A percentile compares a stretch with the other conserved stretches of the same genome.
Conservation (phyloP, 2,888 invertebrate genomes). For the Volucella zonaria region DNA sequence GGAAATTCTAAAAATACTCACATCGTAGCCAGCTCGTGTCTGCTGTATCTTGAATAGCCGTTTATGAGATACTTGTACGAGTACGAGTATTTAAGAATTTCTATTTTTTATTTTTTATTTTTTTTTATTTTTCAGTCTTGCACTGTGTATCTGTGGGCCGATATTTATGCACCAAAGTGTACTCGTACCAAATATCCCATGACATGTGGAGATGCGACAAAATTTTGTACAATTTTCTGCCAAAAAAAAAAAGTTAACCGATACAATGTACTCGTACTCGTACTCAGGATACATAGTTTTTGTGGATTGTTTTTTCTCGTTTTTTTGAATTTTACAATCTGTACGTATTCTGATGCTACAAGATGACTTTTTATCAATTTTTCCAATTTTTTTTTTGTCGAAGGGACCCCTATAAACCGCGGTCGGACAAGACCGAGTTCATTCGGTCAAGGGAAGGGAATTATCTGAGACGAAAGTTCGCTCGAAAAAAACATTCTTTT, state of each 20-base stretch:
- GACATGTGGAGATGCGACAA: slow-evolving; percentile 57
- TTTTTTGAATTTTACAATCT: neutral
- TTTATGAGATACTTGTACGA: slow-evolving; percentile 37
- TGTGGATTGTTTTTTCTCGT: slow-evolving; percentile 2
- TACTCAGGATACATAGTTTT: slow-evolving; percentile 17
- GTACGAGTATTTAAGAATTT: neutral
- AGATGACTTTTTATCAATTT: slow-evolving; percentile 7
- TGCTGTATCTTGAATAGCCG: slow-evolving; percentile 35
- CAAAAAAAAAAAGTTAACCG: slow-evolving; percentile 1
- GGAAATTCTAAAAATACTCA: slow-evolving; percentile 72
- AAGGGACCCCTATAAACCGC: no score
- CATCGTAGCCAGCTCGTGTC: slow-evolving; percentile 57
- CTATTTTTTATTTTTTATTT: no score
- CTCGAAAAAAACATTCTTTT: slow-evolving; percentile 22
- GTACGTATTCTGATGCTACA: neutral
- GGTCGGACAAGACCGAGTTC: slow-evolving; percentile 21
- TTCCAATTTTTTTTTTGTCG: neutral
- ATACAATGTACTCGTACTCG: slow-evolving; percentile 12
- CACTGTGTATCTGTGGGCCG: slow-evolving; percentile 55
- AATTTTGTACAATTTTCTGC: slow-evolving; percentile 42
- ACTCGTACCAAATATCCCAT: slow-evolving; percentile 12
- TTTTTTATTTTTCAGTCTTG: neutral
- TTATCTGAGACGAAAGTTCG: slow-evolving; percentile 39
- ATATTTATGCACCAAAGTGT: slow-evolving; percentile 62
- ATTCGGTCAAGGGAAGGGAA: slow-evolving; percentile 55